These are phyloP conservation scores for Pissodes strobi DNA, from an alignment of 1,140 invertebrate genomes.

Conservation along the genomic window DNA sequence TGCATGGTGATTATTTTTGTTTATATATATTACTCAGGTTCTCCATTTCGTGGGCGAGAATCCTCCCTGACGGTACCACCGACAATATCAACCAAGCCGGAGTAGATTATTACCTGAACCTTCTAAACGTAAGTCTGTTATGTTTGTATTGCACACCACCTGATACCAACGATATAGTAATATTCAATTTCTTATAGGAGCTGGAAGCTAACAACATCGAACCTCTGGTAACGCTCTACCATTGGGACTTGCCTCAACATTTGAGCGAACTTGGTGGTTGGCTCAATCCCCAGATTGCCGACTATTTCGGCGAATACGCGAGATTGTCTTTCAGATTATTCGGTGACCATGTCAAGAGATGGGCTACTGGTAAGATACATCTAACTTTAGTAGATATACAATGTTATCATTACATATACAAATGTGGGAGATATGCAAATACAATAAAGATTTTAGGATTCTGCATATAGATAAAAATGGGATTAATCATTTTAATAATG, in stretches of 20 bases:
- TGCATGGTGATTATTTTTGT: too few species aligned
- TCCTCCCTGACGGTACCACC: slow-evolving; percentile 39
- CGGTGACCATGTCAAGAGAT: slow-evolving; percentile 9
- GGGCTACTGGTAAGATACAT: slow-evolving; percentile 17
- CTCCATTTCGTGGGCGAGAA: slow-evolving; percentile 65
- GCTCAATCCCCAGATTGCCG: slow-evolving; percentile 48
- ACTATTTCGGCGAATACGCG: slow-evolving; percentile 53
- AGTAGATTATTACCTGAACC: slow-evolving; percentile 66
- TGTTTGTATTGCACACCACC: too few species aligned
- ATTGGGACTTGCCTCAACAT: slow-evolving; percentile 49
- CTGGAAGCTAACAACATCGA: slow-evolving; percentile 4
- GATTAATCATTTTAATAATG: too few species aligned
- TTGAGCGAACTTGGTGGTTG: slow-evolving; percentile 53
- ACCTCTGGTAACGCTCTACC: too few species aligned
- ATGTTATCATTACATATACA: not conserved
- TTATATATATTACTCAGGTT: too few species aligned
- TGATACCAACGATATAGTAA: too few species aligned
- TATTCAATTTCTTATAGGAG: too few species aligned
- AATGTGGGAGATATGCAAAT: not conserved
- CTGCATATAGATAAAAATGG: too few species aligned
- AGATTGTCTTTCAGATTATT: slow-evolving; percentile 33
- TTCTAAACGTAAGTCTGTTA: too few species aligned
- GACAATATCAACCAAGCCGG: slow-evolving; percentile 63
- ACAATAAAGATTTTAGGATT: too few species aligned
- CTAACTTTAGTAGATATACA: not conserved